Conservation (phyloP, 2,888 invertebrate species). For the Drosophila cracens region DNA sequence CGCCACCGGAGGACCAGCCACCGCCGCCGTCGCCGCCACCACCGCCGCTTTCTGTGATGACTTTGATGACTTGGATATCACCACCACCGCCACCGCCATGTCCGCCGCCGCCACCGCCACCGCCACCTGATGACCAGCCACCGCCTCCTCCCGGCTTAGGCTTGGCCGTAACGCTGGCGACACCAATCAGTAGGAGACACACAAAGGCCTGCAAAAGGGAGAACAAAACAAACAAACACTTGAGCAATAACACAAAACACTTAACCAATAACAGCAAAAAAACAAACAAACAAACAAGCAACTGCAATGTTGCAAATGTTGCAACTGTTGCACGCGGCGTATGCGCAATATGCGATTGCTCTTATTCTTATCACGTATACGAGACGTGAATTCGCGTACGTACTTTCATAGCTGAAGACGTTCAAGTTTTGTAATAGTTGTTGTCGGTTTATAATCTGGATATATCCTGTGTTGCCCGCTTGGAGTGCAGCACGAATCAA, state of each 20-base stretch:
- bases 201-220: constrained; percentile 75
- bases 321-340: constrained; percentile 20
- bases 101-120: constrained; percentile 64
- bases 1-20: constrained; percentile 61
- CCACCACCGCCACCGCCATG: constrained; percentile 68
- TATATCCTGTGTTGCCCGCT: constrained; percentile 31
- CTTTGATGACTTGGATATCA: constrained; percentile 58
- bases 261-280: constrained; percentile 1
- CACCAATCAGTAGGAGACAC: constrained; percentile 82
- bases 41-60: constrained; percentile 63
- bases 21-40: constrained; percentile 65
- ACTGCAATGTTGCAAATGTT: neutral
- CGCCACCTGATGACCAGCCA: constrained; percentile 71
- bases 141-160: constrained; percentile 79
- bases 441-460: neutral
- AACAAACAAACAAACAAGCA: constrained; percentile 1
- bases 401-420: constrained; percentile 26
- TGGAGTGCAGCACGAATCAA: constrained; percentile 54
- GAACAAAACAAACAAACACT: constrained; percentile 1
- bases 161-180: constrained; percentile 81
- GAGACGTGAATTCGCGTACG: constrained; percentile 10
- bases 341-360: constrained; percentile 22
- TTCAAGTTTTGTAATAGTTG: constrained; percentile 6
- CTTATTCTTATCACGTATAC: constrained; percentile 40
- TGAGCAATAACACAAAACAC: neutral